Conservation (phyloP, 2,797 vertebrate genomes). For the Ammospiza maritima region DNA sequence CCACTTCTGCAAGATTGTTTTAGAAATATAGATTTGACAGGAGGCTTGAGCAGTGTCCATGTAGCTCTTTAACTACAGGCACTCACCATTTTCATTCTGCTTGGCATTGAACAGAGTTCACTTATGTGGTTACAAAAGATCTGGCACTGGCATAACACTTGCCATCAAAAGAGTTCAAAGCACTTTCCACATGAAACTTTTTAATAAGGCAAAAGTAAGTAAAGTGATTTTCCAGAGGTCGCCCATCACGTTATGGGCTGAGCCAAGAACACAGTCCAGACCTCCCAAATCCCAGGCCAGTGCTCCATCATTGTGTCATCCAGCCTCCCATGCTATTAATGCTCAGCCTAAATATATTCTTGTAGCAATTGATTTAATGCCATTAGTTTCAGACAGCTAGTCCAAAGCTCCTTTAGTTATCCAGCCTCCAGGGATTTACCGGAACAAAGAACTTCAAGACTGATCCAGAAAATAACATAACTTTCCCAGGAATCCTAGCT, state of each 20-base stretch:
- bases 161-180: not conserved
- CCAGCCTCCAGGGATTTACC: slow-evolving; percentile 5
- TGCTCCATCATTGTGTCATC: slow-evolving; percentile 50
- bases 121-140: not conserved
- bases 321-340: slow-evolving; percentile 35
- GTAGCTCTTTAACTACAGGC: not conserved
- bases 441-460: slow-evolving; percentile 12
- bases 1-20: not conserved
- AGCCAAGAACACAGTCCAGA: slow-evolving; percentile 32
- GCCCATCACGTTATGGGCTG: not conserved
- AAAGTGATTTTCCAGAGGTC: slow-evolving; percentile 43
- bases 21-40: not conserved
- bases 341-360: slow-evolving; percentile 56
- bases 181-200: not conserved
- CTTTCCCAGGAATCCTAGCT: not conserved
- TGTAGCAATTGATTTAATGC: slow-evolving; percentile 58
- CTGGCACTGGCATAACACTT: not conserved
- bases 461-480: slow-evolving; percentile 24
- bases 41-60: not conserved
- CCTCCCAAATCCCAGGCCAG: slow-evolving; percentile 14
- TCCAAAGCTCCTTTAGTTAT: slow-evolving; percentile 37
- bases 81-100: not conserved
- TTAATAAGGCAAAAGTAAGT: slow-evolving; percentile 24
- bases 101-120: not conserved
- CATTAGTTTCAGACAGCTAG: slow-evolving; percentile 55